Evolutionary conservation across 2,113 vertebrate genomes (phyloP).

Genomic region (Saccopteryx leptura): DNA sequence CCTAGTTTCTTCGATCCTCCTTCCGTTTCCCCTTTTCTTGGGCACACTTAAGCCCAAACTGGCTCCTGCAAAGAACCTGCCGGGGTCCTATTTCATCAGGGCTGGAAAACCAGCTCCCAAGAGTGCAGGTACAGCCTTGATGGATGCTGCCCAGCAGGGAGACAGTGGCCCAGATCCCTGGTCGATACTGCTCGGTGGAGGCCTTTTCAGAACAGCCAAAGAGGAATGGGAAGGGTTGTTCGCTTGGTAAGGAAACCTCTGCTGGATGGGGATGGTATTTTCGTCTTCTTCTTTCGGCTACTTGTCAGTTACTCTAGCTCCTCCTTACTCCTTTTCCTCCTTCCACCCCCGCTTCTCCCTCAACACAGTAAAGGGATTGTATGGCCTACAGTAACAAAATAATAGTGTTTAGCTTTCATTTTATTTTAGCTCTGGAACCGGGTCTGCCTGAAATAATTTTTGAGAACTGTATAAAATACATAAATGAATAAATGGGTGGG

Average conservation of each 20-base stretch:
- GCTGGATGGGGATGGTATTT: background rate
- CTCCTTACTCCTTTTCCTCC: background rate
- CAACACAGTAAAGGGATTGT: background rate
- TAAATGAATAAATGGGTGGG: background rate
- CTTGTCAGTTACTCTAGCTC: background rate
- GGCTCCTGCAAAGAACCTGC: conserved; percentile 21
- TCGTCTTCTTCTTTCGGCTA: background rate
- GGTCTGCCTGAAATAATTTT: background rate
- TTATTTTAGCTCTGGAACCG: no score
- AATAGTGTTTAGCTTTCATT: background rate
- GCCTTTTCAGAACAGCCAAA: conserved; percentile 61
- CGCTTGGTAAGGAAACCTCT: conserved; percentile 51
- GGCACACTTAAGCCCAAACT: background rate
- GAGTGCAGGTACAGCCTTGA: background rate
- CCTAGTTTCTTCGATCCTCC: background rate
- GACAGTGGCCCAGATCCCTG: background rate
- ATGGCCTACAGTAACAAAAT: background rate
- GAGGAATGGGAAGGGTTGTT: conserved; percentile 28
- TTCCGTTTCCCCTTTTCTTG: background rate
- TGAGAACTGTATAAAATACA: background rate
- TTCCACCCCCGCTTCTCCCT: background rate
- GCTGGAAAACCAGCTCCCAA: background rate
- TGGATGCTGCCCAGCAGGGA: conserved; percentile 54
- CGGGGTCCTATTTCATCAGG: background rate
- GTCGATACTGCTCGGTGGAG: conserved; percentile 67